These are phyloP conservation scores for Apomyelois bistriatella DNA, from an alignment of 2,888 invertebrate species.

Conservation along the genomic window DNA sequence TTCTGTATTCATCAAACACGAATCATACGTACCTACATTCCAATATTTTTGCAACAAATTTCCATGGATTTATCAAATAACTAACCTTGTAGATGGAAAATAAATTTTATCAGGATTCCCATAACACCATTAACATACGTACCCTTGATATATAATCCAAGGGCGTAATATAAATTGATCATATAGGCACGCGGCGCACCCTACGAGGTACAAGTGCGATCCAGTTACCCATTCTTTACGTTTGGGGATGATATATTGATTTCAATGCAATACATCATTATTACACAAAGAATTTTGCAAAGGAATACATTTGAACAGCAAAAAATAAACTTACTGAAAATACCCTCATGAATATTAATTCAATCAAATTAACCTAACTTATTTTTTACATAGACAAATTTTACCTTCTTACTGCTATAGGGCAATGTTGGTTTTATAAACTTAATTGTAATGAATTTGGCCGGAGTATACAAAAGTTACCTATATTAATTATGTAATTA, in stretches of 20 bases:
- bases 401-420: too few species aligned
- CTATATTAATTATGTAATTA: too few species aligned
- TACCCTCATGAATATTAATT: too few species aligned
- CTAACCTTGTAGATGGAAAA: neutral
- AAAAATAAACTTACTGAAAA: too few species aligned
- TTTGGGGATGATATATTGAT: slow-evolving; percentile 9
- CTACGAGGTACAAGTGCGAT: neutral
- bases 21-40: too few species aligned
- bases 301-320: too few species aligned
- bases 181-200: neutral
- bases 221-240: slow-evolving; percentile 14
- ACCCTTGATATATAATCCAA: slow-evolving; percentile 14
- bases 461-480: too few species aligned
- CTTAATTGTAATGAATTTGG: too few species aligned
- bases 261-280: slow-evolving; percentile 13
- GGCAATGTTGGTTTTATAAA: too few species aligned
- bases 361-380: too few species aligned
- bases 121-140: slow-evolving; percentile 11
- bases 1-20: too few species aligned
- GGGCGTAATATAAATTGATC: slow-evolving; percentile 12
- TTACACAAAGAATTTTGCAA: neutral
- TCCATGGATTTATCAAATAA: neutral
- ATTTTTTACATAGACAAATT: too few species aligned
- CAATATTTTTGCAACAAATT: neutral
- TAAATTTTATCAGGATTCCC: slow-evolving; percentile 3